These are phyloP conservation scores for Andrena bicolor DNA, from an alignment of 2,888 invertebrate species.

Conservation along the genomic window DNA sequence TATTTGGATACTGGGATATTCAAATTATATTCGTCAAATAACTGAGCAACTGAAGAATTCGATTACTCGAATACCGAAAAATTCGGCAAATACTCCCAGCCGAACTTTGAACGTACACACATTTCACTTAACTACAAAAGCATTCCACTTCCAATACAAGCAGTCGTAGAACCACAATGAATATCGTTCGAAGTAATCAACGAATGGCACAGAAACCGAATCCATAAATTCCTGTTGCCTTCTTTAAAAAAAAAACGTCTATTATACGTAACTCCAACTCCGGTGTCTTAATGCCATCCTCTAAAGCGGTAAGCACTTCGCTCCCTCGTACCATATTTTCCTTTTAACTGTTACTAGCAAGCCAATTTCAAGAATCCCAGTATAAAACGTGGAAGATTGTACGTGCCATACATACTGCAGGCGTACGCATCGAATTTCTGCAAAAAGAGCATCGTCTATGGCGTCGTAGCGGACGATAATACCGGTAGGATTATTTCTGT, in stretches of 20 bases:
- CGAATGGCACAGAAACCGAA: slow-evolving; percentile 3
- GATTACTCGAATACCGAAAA: too few relatives aligned
- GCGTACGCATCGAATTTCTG: slow-evolving; percentile 28
- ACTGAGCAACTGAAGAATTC: too few relatives aligned
- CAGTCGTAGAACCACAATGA: too few relatives aligned
- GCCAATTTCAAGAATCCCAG: slow-evolving; percentile 46
- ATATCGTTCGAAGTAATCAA: too few relatives aligned
- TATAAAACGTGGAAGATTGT: slow-evolving; percentile 39
- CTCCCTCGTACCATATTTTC: slow-evolving; percentile 30
- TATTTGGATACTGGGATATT: too few relatives aligned
- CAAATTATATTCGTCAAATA: too few relatives aligned
- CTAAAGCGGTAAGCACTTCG: slow-evolving; percentile 9
- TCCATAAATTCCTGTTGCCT: neutral
- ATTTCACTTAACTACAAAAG: too few relatives aligned
- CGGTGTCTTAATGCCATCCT: slow-evolving; percentile 13
- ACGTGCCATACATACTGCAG: slow-evolving; percentile 5
- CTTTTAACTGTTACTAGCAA: slow-evolving; percentile 26
- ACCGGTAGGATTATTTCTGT: slow-evolving; percentile 62
- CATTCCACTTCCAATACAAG: too few relatives aligned
- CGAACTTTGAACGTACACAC: too few relatives aligned
- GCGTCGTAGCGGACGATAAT: slow-evolving; percentile 53
- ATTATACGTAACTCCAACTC: neutral
- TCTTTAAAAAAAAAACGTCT: neutral
- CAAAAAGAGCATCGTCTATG: slow-evolving; percentile 29
- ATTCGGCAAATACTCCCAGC: too few relatives aligned